Base-by-base conservation (phyloP, 2,888 invertebrate genomes). In the Hofmannophila pseudospretella region DNA sequence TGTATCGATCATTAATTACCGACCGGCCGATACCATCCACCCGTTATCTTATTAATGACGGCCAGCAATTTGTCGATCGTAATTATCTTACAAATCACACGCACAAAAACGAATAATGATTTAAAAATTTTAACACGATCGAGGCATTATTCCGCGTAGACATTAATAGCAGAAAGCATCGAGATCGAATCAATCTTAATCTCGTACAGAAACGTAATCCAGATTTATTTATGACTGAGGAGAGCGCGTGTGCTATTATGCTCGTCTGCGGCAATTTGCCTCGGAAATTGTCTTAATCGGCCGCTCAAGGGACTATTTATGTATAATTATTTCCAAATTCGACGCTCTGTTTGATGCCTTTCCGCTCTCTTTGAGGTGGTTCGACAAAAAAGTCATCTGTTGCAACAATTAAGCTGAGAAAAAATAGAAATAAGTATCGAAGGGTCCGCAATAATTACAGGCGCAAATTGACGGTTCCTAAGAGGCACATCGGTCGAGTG, bases 221-320 rank as follows among this genome's bases (percentile, higher is more conserved):
- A 84, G 85, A 86, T 86, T 80, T 86, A 86, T 86, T 86, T 86
- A 86, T 82, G 86, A 84, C 70, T 67, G 71, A 72, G 77, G 50
- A 68, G 70, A 69, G 69, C 70, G 76, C 79, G 84, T 85, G 84
- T 85, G 86, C 86, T 86, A 86, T 86, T 86, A 86, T 85, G 67
- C 79, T 80, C 86, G 85, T 86, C 86, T 81, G 86, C 81, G 67
- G 85, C 86, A 86, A 86, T 86, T 86, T 86, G 78, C 85, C 68
- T 84, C 82, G 78, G 84, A 85, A 86, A 86, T 86, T 86, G 86
- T 86, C 85, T 86, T 86, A 86, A 86, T 86, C 86, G 86, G 75
- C 75, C 86, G 86, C 86, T 86, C 86, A 86, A 86, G 86, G 86
- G 86, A 86, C 86, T 86, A 85, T 86, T 86, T 86, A 86, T 86